Percentiles rank a stretch among this genome's conserved stretches.
Conservation (phyloP, 2,888 invertebrate genomes). For the Hydrotaea diabolus region DNA sequence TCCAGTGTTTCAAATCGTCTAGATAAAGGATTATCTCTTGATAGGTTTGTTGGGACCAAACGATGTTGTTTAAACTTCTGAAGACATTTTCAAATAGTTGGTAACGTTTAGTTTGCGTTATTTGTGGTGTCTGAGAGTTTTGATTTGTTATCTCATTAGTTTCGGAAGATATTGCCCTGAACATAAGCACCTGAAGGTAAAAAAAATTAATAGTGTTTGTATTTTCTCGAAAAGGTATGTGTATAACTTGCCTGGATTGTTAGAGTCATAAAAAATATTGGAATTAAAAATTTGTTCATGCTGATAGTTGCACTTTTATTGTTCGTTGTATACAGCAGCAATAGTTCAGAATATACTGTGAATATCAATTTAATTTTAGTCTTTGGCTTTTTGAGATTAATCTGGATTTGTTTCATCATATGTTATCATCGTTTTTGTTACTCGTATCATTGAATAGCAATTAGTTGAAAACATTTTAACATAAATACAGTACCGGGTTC, state of each 20-base stretch:
- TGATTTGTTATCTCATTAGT: not conserved
- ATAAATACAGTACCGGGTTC: too few species aligned
- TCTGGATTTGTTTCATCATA: too few species aligned
- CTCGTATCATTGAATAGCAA: too few species aligned
- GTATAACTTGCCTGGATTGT: not conserved
- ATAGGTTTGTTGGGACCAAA: not conserved
- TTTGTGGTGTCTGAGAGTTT: not conserved
- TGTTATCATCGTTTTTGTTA: too few species aligned
- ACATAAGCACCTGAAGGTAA: not conserved
- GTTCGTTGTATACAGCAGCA: too few species aligned
- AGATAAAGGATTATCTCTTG: not conserved
- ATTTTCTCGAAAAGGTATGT: not conserved
- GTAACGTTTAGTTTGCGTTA: not conserved
- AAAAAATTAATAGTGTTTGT: not conserved
- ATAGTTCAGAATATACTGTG: too few species aligned
- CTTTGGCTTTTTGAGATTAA: too few species aligned
- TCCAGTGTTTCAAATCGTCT: not conserved
- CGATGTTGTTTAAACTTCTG: not conserved
- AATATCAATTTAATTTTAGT: too few species aligned
- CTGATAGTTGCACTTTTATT: too few species aligned
- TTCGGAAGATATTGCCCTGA: not conserved
- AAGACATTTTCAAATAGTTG: not conserved
- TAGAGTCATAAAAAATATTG: too few species aligned
- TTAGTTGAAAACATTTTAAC: too few species aligned
- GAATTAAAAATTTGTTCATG: too few species aligned